Conservation (phyloP, 2,888 invertebrate species). For the Lithophane ornitopus region DNA sequence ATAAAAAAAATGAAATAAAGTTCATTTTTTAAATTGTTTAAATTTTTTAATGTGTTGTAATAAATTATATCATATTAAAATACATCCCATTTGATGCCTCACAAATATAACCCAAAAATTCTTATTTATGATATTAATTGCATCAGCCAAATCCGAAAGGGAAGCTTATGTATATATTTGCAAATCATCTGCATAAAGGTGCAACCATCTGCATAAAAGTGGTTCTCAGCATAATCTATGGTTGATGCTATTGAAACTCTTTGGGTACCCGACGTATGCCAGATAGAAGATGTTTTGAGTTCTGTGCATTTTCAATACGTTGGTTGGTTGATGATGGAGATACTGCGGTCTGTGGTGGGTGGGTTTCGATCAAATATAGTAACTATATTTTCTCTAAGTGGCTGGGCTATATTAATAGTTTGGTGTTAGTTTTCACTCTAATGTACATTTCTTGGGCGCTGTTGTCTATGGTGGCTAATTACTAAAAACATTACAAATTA, state of each 20-base stretch:
- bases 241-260: not conserved
- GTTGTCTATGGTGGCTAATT: conserved; percentile 23
- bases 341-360: not conserved
- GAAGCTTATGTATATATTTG: no score
- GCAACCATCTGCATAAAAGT: no score
- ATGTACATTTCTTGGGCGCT: not conserved
- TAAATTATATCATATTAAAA: no score
- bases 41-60: no score
- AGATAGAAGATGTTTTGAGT: not conserved
- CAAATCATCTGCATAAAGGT: no score
- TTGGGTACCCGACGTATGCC: not conserved
- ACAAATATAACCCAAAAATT: no score
- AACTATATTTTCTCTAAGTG: not conserved
- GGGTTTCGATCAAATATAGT: conserved; percentile 4
- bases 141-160: no score
- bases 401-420: not conserved
- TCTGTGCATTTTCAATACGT: not conserved
- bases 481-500: conserved; percentile 11
- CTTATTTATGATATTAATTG: no score
- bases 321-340: not conserved
- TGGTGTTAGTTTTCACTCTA: not conserved
- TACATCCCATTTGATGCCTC: no score
- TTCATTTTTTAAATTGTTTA: no score
- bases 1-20: no score
- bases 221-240: no score